phyloP scores from a whole-genome alignment of 2,888 invertebrate genomes.

The Thalpophila matura region DNA sequence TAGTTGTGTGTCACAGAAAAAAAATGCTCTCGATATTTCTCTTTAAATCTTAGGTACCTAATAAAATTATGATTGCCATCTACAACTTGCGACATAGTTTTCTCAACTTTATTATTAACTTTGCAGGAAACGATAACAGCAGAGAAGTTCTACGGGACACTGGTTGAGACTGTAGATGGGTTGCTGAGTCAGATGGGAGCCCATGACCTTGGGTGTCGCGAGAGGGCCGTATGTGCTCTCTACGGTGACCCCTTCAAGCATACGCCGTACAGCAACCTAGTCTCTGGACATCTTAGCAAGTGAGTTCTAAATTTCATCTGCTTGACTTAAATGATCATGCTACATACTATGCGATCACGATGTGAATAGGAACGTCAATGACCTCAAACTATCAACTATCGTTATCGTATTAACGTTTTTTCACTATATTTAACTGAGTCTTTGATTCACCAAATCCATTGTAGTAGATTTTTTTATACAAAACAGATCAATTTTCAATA shows the following conservation, averaged over 20 bases:
- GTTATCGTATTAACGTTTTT: no score
- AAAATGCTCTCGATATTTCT: no score
- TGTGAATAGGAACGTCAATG: no score
- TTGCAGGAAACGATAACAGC: conserved; percentile 85
- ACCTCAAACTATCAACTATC: no score
- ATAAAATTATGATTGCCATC: no score
- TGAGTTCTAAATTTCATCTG: conserved; percentile 81
- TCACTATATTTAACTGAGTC: no score
- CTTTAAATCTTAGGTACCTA: no score
- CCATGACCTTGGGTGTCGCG: conserved; percentile 93
- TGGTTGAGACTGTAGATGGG: conserved; percentile 94
- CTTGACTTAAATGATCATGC: background rate
- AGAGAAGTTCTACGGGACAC: conserved; percentile 94
- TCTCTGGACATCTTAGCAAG: conserved; percentile 97
- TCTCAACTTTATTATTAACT: background rate
- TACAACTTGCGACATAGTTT: background rate
- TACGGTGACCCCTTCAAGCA: conserved; percentile 95
- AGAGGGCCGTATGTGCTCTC: conserved; percentile 95
- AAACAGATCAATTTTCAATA: no score
- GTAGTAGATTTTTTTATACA: no score
- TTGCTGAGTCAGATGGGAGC: conserved; percentile 94
- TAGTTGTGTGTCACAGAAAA: no score
- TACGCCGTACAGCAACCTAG: conserved; percentile 96
- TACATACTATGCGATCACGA: no score
- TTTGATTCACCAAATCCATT: no score